Evolutionary conservation across 2,888 invertebrate species (phyloP).

Genomic region (Microctonus aethiopoides): DNA sequence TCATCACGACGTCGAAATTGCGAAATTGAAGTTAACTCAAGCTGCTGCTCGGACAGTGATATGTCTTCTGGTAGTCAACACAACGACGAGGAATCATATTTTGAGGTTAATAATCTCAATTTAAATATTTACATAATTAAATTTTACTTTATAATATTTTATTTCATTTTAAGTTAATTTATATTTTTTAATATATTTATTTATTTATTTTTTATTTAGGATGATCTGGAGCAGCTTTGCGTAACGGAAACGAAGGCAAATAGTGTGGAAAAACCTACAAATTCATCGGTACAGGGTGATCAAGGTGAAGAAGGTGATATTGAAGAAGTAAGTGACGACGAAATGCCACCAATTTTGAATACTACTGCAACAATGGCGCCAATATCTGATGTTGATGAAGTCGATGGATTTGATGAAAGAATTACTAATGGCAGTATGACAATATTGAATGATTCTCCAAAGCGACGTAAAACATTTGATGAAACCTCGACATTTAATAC

Average conservation of each 20-base stretch:
- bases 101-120: constrained; percentile 57
- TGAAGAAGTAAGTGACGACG: constrained; percentile 51
- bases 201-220: constrained; percentile 49
- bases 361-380: constrained; percentile 49
- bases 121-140: neutral
- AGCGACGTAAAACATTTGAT: constrained; percentile 53
- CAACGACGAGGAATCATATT: constrained; percentile 65
- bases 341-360: constrained; percentile 62
- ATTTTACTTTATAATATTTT: no score
- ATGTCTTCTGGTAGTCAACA: constrained; percentile 60
- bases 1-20: constrained; percentile 41
- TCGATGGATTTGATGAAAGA: neutral
- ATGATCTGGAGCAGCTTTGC: constrained; percentile 64
- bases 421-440: neutral
- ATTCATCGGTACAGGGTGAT: constrained; percentile 45
- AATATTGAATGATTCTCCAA: constrained; percentile 39
- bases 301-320: constrained; percentile 59
- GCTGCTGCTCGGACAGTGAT: constrained; percentile 60
- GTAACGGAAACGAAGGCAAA: constrained; percentile 58
- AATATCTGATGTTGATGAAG: constrained; percentile 53
- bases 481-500: constrained; percentile 58
- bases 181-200: neutral
- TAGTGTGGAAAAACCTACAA: constrained; percentile 42
- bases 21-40: constrained; percentile 38
- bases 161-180: no score